These are phyloP conservation scores for Lamellibrachia columna DNA, from an alignment of 2,888 invertebrate genomes.

Conservation along the genomic window DNA sequence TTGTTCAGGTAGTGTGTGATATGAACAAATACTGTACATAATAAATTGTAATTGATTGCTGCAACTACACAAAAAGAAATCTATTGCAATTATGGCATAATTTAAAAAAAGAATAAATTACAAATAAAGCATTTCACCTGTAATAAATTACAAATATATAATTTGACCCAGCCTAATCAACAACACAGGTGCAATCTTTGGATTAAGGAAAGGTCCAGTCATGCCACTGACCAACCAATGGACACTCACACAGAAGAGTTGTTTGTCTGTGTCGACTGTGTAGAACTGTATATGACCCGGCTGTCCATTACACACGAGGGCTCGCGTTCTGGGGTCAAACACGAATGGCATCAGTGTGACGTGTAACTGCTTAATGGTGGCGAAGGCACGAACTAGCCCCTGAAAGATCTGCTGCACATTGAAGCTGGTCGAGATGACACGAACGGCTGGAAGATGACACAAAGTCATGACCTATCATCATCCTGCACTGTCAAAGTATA, in stretches of 20 bases:
- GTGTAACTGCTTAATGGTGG: conserved; percentile 38
- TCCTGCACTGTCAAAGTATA: no score
- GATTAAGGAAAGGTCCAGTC: neutral
- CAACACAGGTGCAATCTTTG: neutral
- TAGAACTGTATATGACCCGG: conserved; percentile 82
- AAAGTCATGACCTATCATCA: neutral
- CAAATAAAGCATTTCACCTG: no score
- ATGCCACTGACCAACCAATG: neutral
- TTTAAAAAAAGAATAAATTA: no score
- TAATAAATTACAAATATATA: no score
- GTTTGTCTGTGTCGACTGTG: conserved; percentile 71
- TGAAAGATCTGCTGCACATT: conserved; percentile 73
- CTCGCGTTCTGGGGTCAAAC: conserved; percentile 74
- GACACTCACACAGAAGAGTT: conserved; percentile 77
- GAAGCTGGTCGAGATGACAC: conserved; percentile 65
- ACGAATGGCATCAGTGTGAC: neutral
- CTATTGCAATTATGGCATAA: no score
- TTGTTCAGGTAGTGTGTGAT: no score
- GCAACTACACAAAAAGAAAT: no score
- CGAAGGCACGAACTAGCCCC: conserved; percentile 74
- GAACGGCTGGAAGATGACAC: conserved; percentile 58
- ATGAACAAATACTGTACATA: no score
- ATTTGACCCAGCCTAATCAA: neutral
- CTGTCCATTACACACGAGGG: conserved; percentile 78
- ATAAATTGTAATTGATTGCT: no score